Base-by-base conservation (phyloP, 2,888 invertebrate genomes). In the Thysanoteuthis rhombus region DNA sequence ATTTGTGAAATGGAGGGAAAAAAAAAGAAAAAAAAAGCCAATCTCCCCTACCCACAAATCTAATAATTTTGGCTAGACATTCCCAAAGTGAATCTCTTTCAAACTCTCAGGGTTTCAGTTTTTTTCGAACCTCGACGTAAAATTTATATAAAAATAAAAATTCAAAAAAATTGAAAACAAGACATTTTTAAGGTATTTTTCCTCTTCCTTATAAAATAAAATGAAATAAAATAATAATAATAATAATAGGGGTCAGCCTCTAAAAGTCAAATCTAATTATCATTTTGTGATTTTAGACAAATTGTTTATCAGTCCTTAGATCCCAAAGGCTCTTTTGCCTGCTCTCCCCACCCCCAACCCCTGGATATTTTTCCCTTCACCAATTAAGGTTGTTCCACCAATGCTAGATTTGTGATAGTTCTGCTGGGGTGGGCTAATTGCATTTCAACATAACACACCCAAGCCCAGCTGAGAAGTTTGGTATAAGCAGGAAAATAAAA, bases 181-280 rank as follows among this genome's bases (percentile, higher is more conserved):
- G 32, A n/a, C 19, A n/a, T 75, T 75, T 75, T 75, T 75, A 16
- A 75, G 36, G n/a, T 75, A 75, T 75, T 25, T 36, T 36, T 36
- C 36, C 12, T 36, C n/a, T 75, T 75, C n/a, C n/a, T 75, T n/a
- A 16, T 75, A 10, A 12, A 22, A 12, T 36, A 22, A 25, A 8
- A 28, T 36, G 22, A 52, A 52, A 52, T 5, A 52, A 25, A 10
- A 75, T n/a, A n/a, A n/a, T n/a, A n/a, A n/a, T n/a, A n/a, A n/a
- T n/a, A n/a, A n/a, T n/a, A n/a, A n/a, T n/a, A n/a, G n/a, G n/a
- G 16, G 75, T 75, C 75, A 75, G 75, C 75, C 75, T 75, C 75
- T n/a, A 75, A 75, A 75, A 75, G 75, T 75, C n/a, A 75, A n/a
- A 75, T n/a, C 75, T n/a, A 75, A 75, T 75, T 75, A 75, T 75